These are phyloP conservation scores for Acholoe squamosa DNA, from an alignment of 2,888 invertebrate genomes.

Conservation along the genomic window DNA sequence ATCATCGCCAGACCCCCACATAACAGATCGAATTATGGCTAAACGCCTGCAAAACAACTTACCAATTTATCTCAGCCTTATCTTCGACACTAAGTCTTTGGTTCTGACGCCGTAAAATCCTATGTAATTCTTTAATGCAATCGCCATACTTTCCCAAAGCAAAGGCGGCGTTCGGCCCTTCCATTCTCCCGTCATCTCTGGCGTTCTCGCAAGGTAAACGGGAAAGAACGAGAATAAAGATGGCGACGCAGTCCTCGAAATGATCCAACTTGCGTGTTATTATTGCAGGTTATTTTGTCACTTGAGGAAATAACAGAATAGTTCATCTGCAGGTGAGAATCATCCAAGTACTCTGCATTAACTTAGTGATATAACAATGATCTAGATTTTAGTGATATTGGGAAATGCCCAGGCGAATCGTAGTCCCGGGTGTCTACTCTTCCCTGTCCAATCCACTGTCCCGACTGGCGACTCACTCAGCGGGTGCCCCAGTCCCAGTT, in stretches of 20 bases:
- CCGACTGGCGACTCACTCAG: no score
- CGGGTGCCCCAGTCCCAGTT: no score
- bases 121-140: conserved; percentile 57
- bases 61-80: conserved; percentile 57
- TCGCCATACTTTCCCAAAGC: conserved; percentile 56
- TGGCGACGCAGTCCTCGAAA: conserved; percentile 11
- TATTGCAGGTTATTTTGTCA: conserved; percentile 38
- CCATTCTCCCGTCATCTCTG: conserved; percentile 54
- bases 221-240: conserved; percentile 17
- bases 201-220: neutral
- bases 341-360: neutral
- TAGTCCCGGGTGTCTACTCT: conserved; percentile 18
- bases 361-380: neutral
- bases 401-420: neutral
- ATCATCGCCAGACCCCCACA: neutral
- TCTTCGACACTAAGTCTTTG: conserved; percentile 53
- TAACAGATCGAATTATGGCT: conserved; percentile 37
- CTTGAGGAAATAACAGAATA: conserved; percentile 40
- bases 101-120: conserved; percentile 47
- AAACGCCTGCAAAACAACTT: conserved; percentile 13
- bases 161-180: conserved; percentile 39
- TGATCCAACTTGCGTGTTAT: conserved; percentile 47
- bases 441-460: neutral
- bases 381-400: neutral
- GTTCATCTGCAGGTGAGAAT: conserved; percentile 42